Conservation (phyloP, 2,888 invertebrate genomes). For the Diaprepes abbreviatus region DNA sequence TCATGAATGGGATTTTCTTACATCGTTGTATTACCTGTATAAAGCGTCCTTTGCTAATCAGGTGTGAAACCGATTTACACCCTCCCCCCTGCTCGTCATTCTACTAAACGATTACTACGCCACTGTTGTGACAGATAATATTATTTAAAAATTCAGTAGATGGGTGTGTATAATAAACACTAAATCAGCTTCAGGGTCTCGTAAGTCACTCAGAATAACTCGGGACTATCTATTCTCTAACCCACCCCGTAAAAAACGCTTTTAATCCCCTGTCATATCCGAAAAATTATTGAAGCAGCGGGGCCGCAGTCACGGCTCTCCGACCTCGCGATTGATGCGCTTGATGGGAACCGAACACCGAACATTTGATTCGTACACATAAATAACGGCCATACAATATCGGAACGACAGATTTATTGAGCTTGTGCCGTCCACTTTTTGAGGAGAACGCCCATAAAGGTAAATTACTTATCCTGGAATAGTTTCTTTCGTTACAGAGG, state of each 20-base stretch:
- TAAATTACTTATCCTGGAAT: constrained; percentile 33
- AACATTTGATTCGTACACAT: constrained; percentile 56
- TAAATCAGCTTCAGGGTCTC: constrained; percentile 34
- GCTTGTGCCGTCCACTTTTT: constrained; percentile 36
- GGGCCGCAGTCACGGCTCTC: constrained; percentile 46
- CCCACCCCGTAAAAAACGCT: constrained; percentile 42
- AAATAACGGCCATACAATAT: constrained; percentile 69
- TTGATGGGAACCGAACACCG: constrained; percentile 47
- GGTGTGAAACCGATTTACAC: no score
- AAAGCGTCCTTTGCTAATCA: no score
- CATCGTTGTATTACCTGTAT: no score
- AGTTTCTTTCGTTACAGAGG: constrained; percentile 7
- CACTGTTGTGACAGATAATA: neutral
- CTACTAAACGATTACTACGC: no score
- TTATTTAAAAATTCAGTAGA: constrained; percentile 17
- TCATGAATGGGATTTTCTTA: no score
- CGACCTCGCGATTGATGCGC: constrained; percentile 48
- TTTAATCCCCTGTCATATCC: constrained; percentile 46
- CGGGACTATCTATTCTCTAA: constrained; percentile 31
- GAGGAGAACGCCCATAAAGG: constrained; percentile 43
- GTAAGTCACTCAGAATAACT: constrained; percentile 30
- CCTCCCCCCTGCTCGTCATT: no score
- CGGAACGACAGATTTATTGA: constrained; percentile 67
- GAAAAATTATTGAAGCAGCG: constrained; percentile 45
- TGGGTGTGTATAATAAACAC: constrained; percentile 37